A percentile compares a stretch with the other conserved stretches of the same genome.
Evolutionary conservation across 2,888 invertebrate species (phyloP).

Genomic region (Diachrysia chrysitis): DNA sequence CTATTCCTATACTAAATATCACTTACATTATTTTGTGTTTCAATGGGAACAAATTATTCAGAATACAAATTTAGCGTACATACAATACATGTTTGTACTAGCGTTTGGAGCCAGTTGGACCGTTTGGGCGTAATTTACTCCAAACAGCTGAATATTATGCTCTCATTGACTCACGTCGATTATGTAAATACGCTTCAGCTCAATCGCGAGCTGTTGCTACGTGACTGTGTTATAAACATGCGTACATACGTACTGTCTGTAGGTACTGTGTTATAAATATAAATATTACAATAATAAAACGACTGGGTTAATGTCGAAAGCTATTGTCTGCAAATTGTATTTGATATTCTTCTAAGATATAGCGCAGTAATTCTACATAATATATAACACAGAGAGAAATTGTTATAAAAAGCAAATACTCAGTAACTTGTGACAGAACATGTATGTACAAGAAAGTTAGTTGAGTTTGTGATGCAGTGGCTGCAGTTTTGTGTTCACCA

Average conservation of each 20-base stretch:
- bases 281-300: not conserved
- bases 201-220: not conserved
- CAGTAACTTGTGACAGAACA: too few species aligned
- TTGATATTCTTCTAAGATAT: not conserved
- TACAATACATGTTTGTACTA: not conserved
- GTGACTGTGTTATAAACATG: not conserved
- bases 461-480: not conserved
- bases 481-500: too few species aligned
- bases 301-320: not conserved
- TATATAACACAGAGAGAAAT: too few species aligned
- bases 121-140: not conserved
- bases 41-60: not conserved
- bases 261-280: not conserved
- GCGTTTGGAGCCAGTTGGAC: not conserved
- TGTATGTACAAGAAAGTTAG: not conserved
- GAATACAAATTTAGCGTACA: not conserved
- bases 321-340: not conserved
- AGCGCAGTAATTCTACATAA: not conserved
- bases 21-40: not conserved
- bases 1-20: not conserved
- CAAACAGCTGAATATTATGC: not conserved
- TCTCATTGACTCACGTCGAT: slow-evolving; percentile 4
- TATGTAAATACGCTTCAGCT: slow-evolving; percentile 4
- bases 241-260: not conserved
- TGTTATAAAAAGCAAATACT: too few species aligned